Conservation (phyloP, 2,888 invertebrate species). For the Chymomyza amoena region DNA sequence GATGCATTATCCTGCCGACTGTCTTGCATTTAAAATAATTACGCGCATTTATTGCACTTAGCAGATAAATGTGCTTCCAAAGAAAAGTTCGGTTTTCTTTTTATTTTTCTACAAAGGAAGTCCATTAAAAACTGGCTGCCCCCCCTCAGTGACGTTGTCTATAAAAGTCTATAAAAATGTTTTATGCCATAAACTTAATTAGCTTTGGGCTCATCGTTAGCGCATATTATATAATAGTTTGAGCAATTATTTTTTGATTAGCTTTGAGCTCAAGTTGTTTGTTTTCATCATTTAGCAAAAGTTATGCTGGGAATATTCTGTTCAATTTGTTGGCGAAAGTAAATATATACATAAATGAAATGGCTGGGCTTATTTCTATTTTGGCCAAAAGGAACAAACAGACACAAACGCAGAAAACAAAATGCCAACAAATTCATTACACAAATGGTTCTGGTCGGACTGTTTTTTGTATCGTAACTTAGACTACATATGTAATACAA, state of each 20-base stretch:
- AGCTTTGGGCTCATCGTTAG: conserved; percentile 32
- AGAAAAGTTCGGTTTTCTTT: conserved; percentile 16
- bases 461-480: not conserved
- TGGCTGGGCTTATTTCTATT: not conserved
- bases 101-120: not conserved
- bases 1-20: not conserved
- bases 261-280: conserved; percentile 4
- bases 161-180: conserved; percentile 49
- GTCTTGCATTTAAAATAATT: conserved; percentile 55
- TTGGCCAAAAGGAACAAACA: not conserved
- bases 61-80: conserved; percentile 9
- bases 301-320: conserved; percentile 3
- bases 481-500: not conserved
- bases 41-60: conserved; percentile 24
- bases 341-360: conserved; percentile 20
- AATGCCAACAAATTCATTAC: conserved; percentile 11
- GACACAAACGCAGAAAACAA: not conserved
- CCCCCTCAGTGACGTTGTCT: not conserved
- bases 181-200: conserved; percentile 50
- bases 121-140: not conserved
- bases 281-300: not conserved
- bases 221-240: conserved; percentile 55
- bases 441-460: not conserved
- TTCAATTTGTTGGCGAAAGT: conserved; percentile 16
- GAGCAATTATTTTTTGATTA: conserved; percentile 62